phyloP scores from a whole-genome alignment of 1,140 invertebrate genomes.

The Holotrichia oblita region DNA sequence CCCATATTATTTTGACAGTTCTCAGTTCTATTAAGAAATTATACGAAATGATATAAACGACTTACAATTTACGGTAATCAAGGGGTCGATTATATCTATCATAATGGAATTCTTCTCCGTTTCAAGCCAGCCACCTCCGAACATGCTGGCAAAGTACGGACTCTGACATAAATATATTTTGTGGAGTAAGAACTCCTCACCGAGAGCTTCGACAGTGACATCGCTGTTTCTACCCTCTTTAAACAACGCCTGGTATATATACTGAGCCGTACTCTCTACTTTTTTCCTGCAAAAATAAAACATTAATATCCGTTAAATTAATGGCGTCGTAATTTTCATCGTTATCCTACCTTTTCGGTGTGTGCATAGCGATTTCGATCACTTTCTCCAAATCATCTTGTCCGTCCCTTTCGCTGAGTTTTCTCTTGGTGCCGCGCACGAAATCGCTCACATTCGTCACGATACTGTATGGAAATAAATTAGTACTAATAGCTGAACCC shows the following conservation, averaged over 20 bases:
- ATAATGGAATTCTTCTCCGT: constrained; percentile 72
- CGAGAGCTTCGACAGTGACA: constrained; percentile 76
- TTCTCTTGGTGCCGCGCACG: constrained; percentile 57
- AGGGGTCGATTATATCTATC: constrained; percentile 79
- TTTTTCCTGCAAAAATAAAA: constrained; percentile 69
- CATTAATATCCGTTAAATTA: constrained; percentile 26
- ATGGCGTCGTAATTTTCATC: neutral
- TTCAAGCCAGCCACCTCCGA: constrained; percentile 84
- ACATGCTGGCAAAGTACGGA: constrained; percentile 86
- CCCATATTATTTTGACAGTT: no score
- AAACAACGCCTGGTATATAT: constrained; percentile 83
- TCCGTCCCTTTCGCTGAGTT: constrained; percentile 54
- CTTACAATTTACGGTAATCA: constrained; percentile 76
- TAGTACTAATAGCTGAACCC: constrained; percentile 31
- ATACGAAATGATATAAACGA: no score
- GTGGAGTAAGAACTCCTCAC: constrained; percentile 79
- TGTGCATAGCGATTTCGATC: constrained; percentile 59
- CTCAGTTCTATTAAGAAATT: no score
- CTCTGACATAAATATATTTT: constrained; percentile 85
- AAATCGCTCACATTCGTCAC: constrained; percentile 53
- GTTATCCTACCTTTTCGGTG: constrained; percentile 58
- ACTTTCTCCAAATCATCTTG: constrained; percentile 59
- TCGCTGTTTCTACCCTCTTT: constrained; percentile 81
- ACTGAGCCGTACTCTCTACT: constrained; percentile 77
- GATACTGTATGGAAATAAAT: constrained; percentile 42